Evolutionary conservation across 2,888 invertebrate species (phyloP).

Genomic region (Ichneumon xanthorius): DNA sequence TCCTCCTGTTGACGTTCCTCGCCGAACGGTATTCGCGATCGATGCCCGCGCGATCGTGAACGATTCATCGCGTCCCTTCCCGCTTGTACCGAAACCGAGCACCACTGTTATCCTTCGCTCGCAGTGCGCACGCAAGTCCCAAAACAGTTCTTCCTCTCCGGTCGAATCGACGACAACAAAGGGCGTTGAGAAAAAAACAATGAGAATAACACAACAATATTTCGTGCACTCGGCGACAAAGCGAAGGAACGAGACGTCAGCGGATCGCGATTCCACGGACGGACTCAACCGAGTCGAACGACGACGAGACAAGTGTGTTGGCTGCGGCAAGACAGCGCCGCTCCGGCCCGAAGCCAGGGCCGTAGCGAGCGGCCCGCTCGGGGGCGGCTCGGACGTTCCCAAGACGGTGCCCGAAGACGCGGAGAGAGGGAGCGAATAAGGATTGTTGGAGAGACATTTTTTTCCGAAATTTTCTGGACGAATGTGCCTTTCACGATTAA

Average conservation of each 20-base stretch:
- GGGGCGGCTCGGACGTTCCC: background rate
- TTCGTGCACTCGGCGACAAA: conserved; percentile 6
- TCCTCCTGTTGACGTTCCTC: conserved; percentile 66
- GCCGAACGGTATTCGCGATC: conserved; percentile 69
- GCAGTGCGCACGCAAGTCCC: background rate
- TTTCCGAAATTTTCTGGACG: background rate
- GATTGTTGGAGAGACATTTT: background rate
- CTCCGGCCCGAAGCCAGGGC: conserved; percentile 78
- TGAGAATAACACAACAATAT: background rate
- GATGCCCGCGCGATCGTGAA: conserved; percentile 63
- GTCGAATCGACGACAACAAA: too few relatives aligned
- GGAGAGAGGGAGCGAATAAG: background rate
- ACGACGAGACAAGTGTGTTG: conserved; percentile 78
- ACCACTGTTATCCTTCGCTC: conserved; percentile 35
- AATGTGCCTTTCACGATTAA: conserved; percentile 4
- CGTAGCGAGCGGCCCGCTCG: conserved; percentile 68
- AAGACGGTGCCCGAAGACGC: background rate
- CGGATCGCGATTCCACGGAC: conserved; percentile 80
- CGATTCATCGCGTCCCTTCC: conserved; percentile 64
- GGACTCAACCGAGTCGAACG: conserved; percentile 79
- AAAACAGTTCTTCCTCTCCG: too few relatives aligned
- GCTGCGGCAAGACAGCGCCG: conserved; percentile 75
- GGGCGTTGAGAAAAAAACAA: too few relatives aligned
- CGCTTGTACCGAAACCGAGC: conserved; percentile 14
- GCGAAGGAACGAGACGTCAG: conserved; percentile 79